These are phyloP conservation scores for Mastacembelus armatus DNA, from an alignment of 2,797 vertebrate genomes.

Conservation along the genomic window DNA sequence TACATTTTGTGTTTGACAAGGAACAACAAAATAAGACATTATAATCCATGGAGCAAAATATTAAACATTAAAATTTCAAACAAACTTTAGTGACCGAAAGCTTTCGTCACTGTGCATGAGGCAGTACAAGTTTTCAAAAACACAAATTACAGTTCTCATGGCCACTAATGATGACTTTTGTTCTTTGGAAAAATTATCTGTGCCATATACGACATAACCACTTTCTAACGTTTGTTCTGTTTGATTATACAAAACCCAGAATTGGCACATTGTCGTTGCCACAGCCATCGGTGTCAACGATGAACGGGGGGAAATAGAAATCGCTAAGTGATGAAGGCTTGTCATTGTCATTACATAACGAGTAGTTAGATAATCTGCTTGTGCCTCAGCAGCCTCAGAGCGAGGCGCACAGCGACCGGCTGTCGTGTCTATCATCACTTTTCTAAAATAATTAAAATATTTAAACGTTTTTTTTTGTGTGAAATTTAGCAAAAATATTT, in stretches of 20 bases:
- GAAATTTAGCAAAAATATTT: conserved; percentile 74
- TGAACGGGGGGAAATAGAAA: conserved; percentile 20
- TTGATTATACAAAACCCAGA: conserved; percentile 62
- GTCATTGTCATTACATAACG: conserved; percentile 28
- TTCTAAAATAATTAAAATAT: conserved; percentile 30
- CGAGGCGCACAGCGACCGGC: not conserved
- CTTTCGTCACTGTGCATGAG: conserved; percentile 42
- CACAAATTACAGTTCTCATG: conserved; percentile 44
- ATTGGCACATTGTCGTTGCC: conserved; percentile 64
- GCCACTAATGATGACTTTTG: conserved; percentile 21
- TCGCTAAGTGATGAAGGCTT: conserved; percentile 43
- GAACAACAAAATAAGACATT: conserved; percentile 66
- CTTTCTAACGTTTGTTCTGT: conserved; percentile 41
- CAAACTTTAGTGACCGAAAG: conserved; percentile 42
- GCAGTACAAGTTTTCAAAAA: conserved; percentile 58
- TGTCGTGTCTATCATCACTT: conserved; percentile 23
- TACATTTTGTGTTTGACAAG: conserved; percentile 68
- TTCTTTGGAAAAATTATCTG: conserved; percentile 83
- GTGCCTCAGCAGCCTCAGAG: conserved; percentile 19
- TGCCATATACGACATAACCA: conserved; percentile 63
- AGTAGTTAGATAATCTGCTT: conserved; percentile 34
- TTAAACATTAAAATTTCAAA: conserved; percentile 52
- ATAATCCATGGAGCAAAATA: conserved; percentile 47
- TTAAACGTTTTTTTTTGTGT: conserved; percentile 42
- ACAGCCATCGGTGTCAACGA: conserved; percentile 38